These are phyloP conservation scores for Sepiola atlantica DNA, from an alignment of 2,888 invertebrate species.

Conservation along the genomic window DNA sequence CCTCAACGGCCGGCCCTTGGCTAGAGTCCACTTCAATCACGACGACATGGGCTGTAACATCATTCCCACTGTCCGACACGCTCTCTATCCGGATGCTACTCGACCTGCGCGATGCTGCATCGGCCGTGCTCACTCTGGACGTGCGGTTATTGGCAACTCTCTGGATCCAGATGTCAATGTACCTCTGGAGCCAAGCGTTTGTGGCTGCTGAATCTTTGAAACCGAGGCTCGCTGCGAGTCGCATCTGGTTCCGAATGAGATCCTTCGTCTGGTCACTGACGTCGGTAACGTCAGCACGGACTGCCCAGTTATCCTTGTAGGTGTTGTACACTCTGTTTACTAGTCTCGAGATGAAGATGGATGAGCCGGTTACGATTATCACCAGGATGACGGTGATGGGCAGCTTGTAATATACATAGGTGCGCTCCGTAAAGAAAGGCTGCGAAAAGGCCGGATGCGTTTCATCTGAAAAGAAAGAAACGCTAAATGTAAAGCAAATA, in stretches of 20 bases:
- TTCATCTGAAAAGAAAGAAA: conserved; percentile 41
- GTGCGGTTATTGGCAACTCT: background rate
- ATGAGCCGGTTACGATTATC: background rate
- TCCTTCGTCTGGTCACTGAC: conserved; percentile 10
- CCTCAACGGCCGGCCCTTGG: background rate
- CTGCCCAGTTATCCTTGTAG: conserved; percentile 33
- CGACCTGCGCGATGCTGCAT: no score
- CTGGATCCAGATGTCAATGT: background rate
- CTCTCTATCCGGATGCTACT: background rate
- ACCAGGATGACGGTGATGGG: background rate
- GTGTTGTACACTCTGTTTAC: background rate
- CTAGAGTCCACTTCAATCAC: background rate
- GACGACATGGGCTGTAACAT: background rate
- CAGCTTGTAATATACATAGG: background rate
- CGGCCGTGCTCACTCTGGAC: background rate
- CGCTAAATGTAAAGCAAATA: background rate
- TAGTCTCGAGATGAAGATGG: conserved; percentile 3
- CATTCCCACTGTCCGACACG: background rate
- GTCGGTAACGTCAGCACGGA: background rate
- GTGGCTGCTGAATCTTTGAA: background rate
- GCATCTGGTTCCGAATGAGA: background rate
- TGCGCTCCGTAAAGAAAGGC: background rate
- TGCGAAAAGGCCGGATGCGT: background rate
- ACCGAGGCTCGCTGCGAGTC: no score
- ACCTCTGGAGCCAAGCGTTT: background rate